Evolutionary conservation across 2,797 vertebrate genomes (phyloP), one percentile per base, ranked within the genome.

Genomic region (Hippocampus kuda): DNA sequence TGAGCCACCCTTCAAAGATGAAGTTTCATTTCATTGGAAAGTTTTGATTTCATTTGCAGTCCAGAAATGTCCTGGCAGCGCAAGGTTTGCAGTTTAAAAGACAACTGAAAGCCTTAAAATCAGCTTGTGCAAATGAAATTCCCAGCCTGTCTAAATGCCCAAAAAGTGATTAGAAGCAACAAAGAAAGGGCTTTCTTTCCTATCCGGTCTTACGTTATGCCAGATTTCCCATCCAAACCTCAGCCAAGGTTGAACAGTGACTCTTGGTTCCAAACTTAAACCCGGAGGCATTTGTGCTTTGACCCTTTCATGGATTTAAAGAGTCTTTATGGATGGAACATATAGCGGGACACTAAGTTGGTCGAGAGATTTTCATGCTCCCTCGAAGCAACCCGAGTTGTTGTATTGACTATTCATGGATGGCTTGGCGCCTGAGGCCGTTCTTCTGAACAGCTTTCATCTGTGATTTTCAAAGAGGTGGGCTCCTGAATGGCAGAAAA

Each of bases 391-490:
- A 79, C 73, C 56, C 34, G 76, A 81, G 76, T 78, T 82, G 75
- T 78, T 74, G 81, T 81, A 81, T 48, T 53, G 80, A 80, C 84
- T 68, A 60, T 76, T 80, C 20, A 66, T 75, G 71, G 83, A 86
- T 38, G 79, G 76, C 72, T 79, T 74, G 3, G 64, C 3, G 85
- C 89, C 88, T 38, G 69, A 81, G 85, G 89, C 87, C 79, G 73
- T 87, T 86, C 68, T 70, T 88, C 75, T 85, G 74, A 86, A 84
- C 70, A 75, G 77, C 75, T 83, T 84, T 82, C 86, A 87, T 81
- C 81, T 78, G 78, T 70, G 73, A n/a, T 74, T 75, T 77, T 79
- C 78, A 66, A 77, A 72, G 79, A 78, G 72, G 72, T 59, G 66
- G 62, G 66, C 69, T 26, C n/a, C n/a, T 64, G 72, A 66, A 73